These are phyloP conservation scores for Phaenicophaeus curvirostris DNA, from an alignment of 2,797 vertebrate species.

Conservation along the genomic window DNA sequence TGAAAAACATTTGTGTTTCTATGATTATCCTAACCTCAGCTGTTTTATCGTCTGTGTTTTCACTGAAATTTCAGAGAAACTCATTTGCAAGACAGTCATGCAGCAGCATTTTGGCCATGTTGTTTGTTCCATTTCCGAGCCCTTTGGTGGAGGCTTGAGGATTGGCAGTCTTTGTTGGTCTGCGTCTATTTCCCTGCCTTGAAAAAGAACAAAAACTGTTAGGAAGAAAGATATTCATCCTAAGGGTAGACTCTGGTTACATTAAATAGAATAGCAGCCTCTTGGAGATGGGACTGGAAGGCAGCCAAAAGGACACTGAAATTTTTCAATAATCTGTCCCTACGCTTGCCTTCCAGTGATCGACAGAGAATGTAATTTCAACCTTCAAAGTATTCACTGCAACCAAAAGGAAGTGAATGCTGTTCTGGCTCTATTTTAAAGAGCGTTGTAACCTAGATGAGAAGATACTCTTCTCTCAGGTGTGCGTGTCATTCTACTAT, in stretches of 20 bases:
- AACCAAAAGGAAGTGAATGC: neutral
- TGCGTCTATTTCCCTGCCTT: neutral
- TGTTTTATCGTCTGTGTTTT: neutral
- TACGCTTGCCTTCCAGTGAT: conserved; percentile 41
- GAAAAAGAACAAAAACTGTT: conserved; percentile 50
- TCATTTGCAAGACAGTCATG: accelerated
- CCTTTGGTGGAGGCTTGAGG: neutral
- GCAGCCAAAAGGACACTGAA: conserved; percentile 66
- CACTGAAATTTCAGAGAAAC: neutral
- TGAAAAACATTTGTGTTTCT: neutral
- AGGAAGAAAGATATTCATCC: conserved; percentile 53
- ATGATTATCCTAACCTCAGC: neutral
- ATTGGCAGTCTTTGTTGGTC: neutral
- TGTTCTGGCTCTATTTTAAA: conserved; percentile 7
- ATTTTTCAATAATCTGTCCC: conserved; percentile 62
- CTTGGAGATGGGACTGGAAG: conserved; percentile 61
- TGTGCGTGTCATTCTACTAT: neutral
- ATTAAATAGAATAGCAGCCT: conserved; percentile 50
- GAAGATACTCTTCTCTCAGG: conserved; percentile 7
- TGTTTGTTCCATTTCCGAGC: neutral
- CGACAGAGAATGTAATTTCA: conserved; percentile 66
- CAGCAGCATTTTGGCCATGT: neutral
- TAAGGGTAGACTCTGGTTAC: conserved; percentile 60
- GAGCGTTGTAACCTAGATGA: conserved; percentile 20
- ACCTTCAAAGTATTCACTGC: conserved; percentile 47